Conservation (phyloP, 1,140 invertebrate species). For the Lepidotrigona ventralis region DNA sequence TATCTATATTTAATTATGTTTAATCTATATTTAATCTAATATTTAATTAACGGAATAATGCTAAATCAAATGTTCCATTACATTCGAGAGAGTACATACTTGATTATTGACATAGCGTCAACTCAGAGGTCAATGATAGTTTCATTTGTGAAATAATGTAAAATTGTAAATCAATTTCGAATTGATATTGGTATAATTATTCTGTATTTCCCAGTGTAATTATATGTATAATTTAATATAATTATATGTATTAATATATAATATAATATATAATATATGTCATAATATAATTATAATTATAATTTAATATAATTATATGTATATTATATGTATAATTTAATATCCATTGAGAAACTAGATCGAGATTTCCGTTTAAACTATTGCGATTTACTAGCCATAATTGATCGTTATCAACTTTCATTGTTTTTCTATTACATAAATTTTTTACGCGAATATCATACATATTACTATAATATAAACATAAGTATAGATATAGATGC, state of each 20-base stretch:
- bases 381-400: background rate
- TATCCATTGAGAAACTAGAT: slow-evolving; percentile 7
- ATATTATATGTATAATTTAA: background rate
- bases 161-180: background rate
- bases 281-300: no score
- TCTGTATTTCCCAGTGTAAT: slow-evolving; percentile 20
- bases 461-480: background rate
- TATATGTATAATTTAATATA: no score
- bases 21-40: no score
- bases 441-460: background rate
- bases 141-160: background rate
- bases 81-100: background rate
- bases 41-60: background rate
- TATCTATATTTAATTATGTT: no score
- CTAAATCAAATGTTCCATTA: background rate
- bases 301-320: no score
- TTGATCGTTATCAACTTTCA: slow-evolving; percentile 32
- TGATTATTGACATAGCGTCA: background rate
- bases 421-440: background rate
- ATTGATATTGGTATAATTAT: background rate
- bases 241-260: background rate
- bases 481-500: no score
- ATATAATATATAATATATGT: no score
- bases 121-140: background rate
- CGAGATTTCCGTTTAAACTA: slow-evolving; percentile 5